These are phyloP conservation scores for Bruchidius siliquastri DNA, from an alignment of 2,888 invertebrate genomes.

Conservation along the genomic window DNA sequence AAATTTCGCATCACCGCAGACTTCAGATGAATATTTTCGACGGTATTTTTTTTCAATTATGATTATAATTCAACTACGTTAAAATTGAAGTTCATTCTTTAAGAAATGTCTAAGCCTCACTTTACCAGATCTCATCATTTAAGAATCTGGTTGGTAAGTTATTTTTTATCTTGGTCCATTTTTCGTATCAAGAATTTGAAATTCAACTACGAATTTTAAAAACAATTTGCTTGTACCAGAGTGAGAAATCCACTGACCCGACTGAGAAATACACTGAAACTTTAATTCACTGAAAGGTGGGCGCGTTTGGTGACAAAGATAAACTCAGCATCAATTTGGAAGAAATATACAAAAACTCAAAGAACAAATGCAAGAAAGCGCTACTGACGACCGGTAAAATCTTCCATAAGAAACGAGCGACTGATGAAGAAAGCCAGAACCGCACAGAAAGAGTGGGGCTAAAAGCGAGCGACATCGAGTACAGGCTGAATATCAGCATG, in stretches of 20 bases:
- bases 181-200: no score
- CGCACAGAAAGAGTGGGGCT: slow-evolving; percentile 29
- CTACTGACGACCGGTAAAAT: slow-evolving; percentile 41
- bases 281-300: slow-evolving; percentile 41
- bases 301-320: slow-evolving; percentile 40
- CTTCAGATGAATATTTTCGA: no score
- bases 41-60: no score
- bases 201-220: no score
- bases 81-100: no score
- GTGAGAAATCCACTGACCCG: neutral
- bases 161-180: no score
- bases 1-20: no score
- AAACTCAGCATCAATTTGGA: slow-evolving; percentile 40
- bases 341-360: slow-evolving; percentile 44
- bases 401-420: slow-evolving; percentile 30
- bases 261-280: slow-evolving; percentile 38
- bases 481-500: slow-evolving; percentile 31
- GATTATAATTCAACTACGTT: no score
- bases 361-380: slow-evolving; percentile 42
- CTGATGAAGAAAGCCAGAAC: slow-evolving; percentile 24
- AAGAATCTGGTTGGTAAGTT: no score
- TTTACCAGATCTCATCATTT: no score
- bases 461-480: slow-evolving; percentile 38
- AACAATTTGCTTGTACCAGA: no score
- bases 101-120: no score